Evolutionary conservation across 2,113 vertebrate genomes (phyloP).

Genomic region (Alouatta palliata): DNA sequence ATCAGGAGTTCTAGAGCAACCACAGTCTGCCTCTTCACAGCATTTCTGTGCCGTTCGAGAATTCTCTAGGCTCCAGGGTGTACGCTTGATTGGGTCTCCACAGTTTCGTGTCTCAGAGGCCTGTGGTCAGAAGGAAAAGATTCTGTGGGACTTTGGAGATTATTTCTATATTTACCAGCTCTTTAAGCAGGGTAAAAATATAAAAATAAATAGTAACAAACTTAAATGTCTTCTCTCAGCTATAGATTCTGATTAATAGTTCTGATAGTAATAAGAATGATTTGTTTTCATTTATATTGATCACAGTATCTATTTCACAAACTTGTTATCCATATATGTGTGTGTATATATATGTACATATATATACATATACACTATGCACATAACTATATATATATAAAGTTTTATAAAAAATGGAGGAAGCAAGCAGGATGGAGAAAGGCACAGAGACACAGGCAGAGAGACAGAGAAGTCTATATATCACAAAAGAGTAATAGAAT

Average conservation of each 20-base stretch:
- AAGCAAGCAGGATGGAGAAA: background rate
- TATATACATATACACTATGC: background rate
- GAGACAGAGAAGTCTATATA: background rate
- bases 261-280: background rate
- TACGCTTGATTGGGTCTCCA: background rate
- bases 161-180: background rate
- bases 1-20: background rate
- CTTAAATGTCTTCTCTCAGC: background rate
- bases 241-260: background rate
- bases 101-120: background rate
- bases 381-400: background rate
- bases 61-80: background rate
- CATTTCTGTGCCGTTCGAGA: background rate
- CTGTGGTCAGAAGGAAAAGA: background rate
- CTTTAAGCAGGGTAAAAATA: background rate
- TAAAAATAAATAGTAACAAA: background rate
- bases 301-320: background rate
- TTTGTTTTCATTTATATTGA: background rate
- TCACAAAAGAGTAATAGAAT: background rate
- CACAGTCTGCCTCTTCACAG: background rate
- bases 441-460: background rate
- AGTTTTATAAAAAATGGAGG: background rate
- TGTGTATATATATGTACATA: background rate
- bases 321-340: background rate
- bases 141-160: constrained; percentile 31